Evolutionary conservation across 2,797 vertebrate genomes (phyloP), one percentile per base, ranked within the genome.

Genomic region (Protosalanx chinensis): DNA sequence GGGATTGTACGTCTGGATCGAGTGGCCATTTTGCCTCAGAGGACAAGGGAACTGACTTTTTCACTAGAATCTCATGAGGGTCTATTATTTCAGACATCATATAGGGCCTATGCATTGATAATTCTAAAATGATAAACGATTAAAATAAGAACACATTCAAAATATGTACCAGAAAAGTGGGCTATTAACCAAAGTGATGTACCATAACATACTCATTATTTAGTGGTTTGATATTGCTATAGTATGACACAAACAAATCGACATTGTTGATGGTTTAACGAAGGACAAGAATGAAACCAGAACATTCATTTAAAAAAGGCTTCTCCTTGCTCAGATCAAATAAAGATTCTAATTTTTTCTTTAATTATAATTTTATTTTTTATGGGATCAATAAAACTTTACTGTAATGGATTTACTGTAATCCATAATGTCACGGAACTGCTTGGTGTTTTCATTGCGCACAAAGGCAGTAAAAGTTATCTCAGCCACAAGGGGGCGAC

Each of bases 21-120:
- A 85, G 87, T 72, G 78, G 88, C 87, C 87, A 87, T 88, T 88
- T 89, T 89, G 82, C 71, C 32, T 5, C 72, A 35, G 76, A 77
- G 74, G 20, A 23, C 13, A 60, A 46, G 23, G 16, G 27, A 56
- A 53, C 16, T 33, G 15, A 32, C 3, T 18, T 59, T 8, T 7
- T n/a, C 41, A 59, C n/a, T n/a, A 20, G 23, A 59, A 59, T n/a
- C 6, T 20, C 57, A 59, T 27, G 3, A 59, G 6, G n/a, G 57
- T 27, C 23, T 58, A 27, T 59, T 6, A 59, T 27, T 46, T 46
- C 13, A 46, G 41, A 46, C 37, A 41, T 41, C 37, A 41, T 41
- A 10, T 41, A 41, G 8, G 37, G 1, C 37, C 37, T 41, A 3
- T 41, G 37, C 37, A 41, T 41, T 12, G 37, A 41, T 10, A 41